Conservation (phyloP, 2,113 vertebrate species). For the Probosciger aterrimus region DNA sequence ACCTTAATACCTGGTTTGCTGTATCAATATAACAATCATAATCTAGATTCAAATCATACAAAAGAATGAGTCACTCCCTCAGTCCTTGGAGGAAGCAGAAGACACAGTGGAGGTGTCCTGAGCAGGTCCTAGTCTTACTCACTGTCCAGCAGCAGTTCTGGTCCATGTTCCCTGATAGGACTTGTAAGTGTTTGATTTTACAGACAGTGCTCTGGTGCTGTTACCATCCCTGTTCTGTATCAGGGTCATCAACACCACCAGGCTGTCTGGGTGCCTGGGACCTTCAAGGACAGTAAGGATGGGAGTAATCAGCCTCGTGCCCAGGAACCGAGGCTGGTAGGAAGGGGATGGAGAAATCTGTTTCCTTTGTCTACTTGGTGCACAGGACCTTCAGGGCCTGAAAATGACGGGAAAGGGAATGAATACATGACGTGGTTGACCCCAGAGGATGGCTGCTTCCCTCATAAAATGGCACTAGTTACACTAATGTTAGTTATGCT, state of each 20-base stretch:
- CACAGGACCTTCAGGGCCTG: background rate
- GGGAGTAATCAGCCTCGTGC: fast-evolving
- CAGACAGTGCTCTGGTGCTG: no score
- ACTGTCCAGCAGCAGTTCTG: background rate
- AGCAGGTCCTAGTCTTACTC: background rate
- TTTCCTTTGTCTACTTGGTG: background rate
- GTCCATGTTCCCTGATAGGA: background rate
- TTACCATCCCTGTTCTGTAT: background rate
- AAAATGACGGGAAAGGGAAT: background rate
- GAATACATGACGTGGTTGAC: fast-evolving
- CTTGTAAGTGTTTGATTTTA: background rate
- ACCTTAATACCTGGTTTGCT: background rate
- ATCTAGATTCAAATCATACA: background rate
- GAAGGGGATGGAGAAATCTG: background rate
- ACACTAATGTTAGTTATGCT: background rate
- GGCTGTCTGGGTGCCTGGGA: fast-evolving
- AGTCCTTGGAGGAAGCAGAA: background rate
- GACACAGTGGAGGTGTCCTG: background rate
- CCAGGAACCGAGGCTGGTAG: fast-evolving
- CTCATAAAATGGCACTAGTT: fast-evolving
- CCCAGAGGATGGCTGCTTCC: background rate
- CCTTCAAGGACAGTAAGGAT: fast-evolving
- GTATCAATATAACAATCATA: background rate
- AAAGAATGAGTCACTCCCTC: background rate
- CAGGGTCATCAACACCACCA: fast-evolving